These are phyloP conservation scores for Disparrhopalites patrizii DNA, from an alignment of 2,888 invertebrate genomes.

Conservation along the genomic window DNA sequence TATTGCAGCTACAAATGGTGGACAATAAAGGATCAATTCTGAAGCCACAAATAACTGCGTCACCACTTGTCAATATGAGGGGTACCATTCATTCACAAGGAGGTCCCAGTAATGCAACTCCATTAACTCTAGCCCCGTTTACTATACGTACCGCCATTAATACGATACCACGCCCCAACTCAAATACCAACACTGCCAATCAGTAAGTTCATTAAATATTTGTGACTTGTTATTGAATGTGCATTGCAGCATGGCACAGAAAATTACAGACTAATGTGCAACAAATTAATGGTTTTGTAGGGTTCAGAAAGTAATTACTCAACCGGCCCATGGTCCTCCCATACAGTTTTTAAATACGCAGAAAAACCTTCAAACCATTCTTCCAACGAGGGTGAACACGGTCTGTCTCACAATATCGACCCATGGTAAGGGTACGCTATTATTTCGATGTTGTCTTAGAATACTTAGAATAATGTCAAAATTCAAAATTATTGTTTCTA, in stretches of 20 bases:
- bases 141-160: slow-evolving; percentile 38
- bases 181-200: slow-evolving; percentile 31
- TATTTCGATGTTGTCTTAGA: neutral
- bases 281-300: slow-evolving; percentile 16
- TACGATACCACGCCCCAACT: slow-evolving; percentile 36
- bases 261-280: too few species aligned
- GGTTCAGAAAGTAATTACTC: slow-evolving; percentile 49
- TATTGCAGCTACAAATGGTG: slow-evolving; percentile 42
- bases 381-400: slow-evolving; percentile 40
- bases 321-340: slow-evolving; percentile 50
- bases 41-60: slow-evolving; percentile 41
- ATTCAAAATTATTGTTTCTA: neutral
- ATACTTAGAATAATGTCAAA: neutral
- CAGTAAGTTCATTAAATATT: too few species aligned
- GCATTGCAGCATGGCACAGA: slow-evolving; percentile 8
- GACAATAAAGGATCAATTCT: slow-evolving; percentile 44
- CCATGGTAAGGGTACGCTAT: slow-evolving; percentile 36
- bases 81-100: slow-evolving; percentile 38
- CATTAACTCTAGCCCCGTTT: slow-evolving; percentile 42
- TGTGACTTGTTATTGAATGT: neutral
- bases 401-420: slow-evolving; percentile 42
- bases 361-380: slow-evolving; percentile 45
- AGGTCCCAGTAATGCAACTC: slow-evolving; percentile 26
- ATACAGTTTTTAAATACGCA: slow-evolving; percentile 46
- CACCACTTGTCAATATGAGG: slow-evolving; percentile 42